Evolutionary conservation across 1,140 invertebrate genomes (phyloP).

Genomic region (Achatina immaculata): DNA sequence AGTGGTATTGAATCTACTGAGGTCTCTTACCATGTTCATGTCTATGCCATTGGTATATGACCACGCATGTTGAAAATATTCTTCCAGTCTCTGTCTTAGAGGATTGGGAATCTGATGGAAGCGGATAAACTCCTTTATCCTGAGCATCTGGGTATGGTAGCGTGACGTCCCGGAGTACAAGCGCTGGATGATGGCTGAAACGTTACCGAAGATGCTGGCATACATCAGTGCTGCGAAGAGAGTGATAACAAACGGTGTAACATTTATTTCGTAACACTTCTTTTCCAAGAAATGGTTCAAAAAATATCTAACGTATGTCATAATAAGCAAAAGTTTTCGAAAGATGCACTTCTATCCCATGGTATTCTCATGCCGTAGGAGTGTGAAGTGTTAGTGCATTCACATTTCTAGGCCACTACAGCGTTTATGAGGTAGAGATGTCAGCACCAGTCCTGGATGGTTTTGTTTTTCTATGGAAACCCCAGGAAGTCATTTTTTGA

Average conservation of each 20-base stretch:
- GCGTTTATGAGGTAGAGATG: too few species aligned
- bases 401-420: too few species aligned
- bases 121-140: constrained; percentile 96
- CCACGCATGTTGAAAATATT: constrained; percentile 99
- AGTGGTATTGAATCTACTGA: too few species aligned
- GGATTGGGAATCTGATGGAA: constrained; percentile 99
- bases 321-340: too few species aligned
- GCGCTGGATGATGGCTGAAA: constrained; percentile 98
- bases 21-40: constrained; percentile 91
- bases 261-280: not conserved
- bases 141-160: constrained; percentile 96
- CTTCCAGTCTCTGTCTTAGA: constrained; percentile 94
- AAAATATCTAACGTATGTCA: too few species aligned
- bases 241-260: not conserved
- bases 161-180: constrained; percentile 97
- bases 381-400: too few species aligned
- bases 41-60: constrained; percentile 99
- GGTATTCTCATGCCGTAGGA: too few species aligned
- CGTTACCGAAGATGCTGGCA: constrained; percentile 99
- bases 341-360: too few species aligned
- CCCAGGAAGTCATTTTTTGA: too few species aligned
- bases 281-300: too few species aligned
- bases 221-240: constrained; percentile 93
- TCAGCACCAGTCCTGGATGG: too few species aligned
- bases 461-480: too few species aligned